Evolutionary conservation across 2,888 invertebrate species (phyloP).

Genomic region (Dichetophora obliterata): DNA sequence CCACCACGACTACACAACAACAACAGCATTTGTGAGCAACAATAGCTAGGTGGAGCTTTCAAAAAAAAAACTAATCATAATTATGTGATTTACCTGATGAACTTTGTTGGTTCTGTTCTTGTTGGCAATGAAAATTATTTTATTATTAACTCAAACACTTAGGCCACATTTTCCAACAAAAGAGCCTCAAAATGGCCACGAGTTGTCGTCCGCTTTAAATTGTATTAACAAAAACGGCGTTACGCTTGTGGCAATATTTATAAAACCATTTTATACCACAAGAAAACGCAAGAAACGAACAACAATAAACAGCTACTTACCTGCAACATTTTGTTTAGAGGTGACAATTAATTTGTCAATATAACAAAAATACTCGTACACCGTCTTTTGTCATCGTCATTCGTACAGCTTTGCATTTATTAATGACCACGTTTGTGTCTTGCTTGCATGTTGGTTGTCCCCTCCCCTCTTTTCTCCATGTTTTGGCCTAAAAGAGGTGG

Average conservation of each 20-base stretch:
- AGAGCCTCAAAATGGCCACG: constrained; percentile 22
- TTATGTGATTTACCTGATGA: constrained; percentile 58
- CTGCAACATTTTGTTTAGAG: constrained; percentile 62
- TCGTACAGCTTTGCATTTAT: constrained; percentile 44
- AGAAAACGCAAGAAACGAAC: background rate
- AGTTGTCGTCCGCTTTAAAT: background rate
- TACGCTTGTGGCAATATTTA: background rate
- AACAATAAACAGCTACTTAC: constrained; percentile 19
- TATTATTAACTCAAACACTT: constrained; percentile 44
- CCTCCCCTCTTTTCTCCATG: too few relatives aligned
- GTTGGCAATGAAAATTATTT: constrained; percentile 34
- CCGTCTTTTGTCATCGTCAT: constrained; percentile 42
- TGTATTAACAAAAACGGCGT: background rate
- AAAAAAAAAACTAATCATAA: constrained; percentile 54
- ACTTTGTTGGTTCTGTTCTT: background rate
- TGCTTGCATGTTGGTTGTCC: constrained; percentile 37
- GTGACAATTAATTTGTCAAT: constrained; percentile 69
- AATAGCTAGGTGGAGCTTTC: constrained; percentile 19
- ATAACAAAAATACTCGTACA: constrained; percentile 41
- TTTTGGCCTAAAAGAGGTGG: constrained; percentile 42
- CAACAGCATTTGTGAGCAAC: background rate
- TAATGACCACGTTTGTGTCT: constrained; percentile 50
- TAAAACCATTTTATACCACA: background rate
- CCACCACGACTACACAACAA: background rate
- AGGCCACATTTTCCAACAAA: background rate